Conservation (phyloP, 2,797 vertebrate species). For the Sebastes trivittatus region DNA sequence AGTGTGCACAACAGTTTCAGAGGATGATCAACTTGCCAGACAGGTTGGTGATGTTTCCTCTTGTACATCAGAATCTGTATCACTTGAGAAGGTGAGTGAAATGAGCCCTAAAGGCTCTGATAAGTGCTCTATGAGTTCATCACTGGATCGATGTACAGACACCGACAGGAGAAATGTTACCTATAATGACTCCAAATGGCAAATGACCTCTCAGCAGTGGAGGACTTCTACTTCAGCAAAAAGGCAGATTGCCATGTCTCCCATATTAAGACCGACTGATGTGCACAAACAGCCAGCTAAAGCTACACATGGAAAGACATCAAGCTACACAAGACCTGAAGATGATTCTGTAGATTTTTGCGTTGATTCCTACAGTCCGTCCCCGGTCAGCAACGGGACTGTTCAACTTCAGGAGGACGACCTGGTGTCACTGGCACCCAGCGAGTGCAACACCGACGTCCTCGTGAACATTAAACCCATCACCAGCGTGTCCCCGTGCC, state of each 20-base stretch:
- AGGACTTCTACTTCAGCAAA: not conserved
- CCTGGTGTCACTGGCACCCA: conserved; percentile 77
- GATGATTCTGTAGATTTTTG: conserved; percentile 31
- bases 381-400: conserved; percentile 51
- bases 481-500: conserved; percentile 30
- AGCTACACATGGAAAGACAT: conserved; percentile 13
- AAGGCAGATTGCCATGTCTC: conserved; percentile 26
- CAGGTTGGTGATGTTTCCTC: conserved; percentile 34
- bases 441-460: conserved; percentile 88
- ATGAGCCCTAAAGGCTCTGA: conserved; percentile 37
- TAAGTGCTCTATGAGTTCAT: conserved; percentile 34
- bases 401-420: conserved; percentile 69
- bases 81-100: conserved; percentile 65
- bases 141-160: conserved; percentile 21
- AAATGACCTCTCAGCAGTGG: conserved; percentile 14
- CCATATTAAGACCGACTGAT: conserved; percentile 14
- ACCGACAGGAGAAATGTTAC: conserved; percentile 19
- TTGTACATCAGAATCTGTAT: conserved; percentile 51
- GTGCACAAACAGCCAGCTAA: conserved; percentile 14
- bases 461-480: conserved; percentile 79
- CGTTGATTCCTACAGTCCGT: conserved; percentile 29
- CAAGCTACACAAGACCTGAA: conserved; percentile 6
- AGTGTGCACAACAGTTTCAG: conserved; percentile 5
- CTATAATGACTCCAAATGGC: conserved; percentile 29
- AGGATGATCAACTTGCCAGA: conserved; percentile 4